Base-by-base conservation (phyloP, 2,113 vertebrate genomes). In the Megaleporinus macrocephalus region DNA sequence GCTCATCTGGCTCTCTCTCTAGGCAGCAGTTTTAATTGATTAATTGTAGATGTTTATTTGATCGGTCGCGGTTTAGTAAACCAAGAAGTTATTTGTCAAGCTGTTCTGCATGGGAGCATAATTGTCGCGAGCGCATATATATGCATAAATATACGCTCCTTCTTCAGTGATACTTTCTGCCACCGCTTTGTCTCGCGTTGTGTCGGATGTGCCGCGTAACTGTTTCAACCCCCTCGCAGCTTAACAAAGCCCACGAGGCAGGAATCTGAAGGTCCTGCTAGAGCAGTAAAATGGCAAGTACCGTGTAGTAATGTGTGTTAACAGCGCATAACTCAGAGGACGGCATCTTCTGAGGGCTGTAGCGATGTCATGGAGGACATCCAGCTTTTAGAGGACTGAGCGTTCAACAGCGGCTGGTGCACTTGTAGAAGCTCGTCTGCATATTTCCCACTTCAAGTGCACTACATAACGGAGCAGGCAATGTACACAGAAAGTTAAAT, bases 41-140 rank as follows among this genome's bases (percentile, higher is more conserved):
- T 92, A 89, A 93, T 91, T 87, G 87, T 90, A 85, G 82, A 88
- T 89, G 71, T 89, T 89, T 86, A 82, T 91, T 90, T 91, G 90
- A 92, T 89, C 87, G 86, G 86, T 83, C 87, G 80, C 51, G 53
- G 87, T 66, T 90, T 87, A 83, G 87, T 91, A 90, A 92, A 88
- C 88, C 83, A 86, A 86, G 78, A 84, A 78, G 84, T 83, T 90
- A 82, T 89, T 91, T 91, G 84, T 89, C 88, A 87, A 85, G 88
- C 84, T 90, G 84, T 87, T 91, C 26, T 22, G 83, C 81, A 87
- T 59, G 77, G 84, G 62, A 73, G 71, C 75, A 70, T 44, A 72
- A 88, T 88, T 81, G 33, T 49, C 27, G 65, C 18, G 76, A n/a
- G 65, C 10, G 53, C 51, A 69, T 5, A 14, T 73, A 55, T 72